Evolutionary conservation across 2,797 vertebrate species (phyloP).

Genomic region (Sternotherus odoratus): DNA sequence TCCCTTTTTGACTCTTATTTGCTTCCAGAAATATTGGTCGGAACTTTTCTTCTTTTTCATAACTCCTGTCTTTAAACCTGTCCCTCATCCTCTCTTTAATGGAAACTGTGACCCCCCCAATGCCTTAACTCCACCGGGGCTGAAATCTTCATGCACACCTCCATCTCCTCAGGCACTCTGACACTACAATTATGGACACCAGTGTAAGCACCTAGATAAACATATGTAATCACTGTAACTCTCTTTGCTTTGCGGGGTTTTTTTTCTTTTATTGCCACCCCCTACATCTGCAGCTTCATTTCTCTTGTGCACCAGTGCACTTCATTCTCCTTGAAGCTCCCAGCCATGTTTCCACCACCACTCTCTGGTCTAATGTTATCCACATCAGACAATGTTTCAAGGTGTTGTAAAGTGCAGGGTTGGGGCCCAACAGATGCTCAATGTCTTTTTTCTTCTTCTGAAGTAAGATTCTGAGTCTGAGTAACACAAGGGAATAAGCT

Average conservation of each 20-base stretch:
- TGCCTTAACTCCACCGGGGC: not conserved
- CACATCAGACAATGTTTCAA: not conserved
- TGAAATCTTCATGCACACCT: not conserved
- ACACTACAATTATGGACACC: not conserved
- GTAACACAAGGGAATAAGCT: conserved; percentile 33
- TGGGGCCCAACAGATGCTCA: not conserved
- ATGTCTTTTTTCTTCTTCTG: not conserved
- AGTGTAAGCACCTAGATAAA: not conserved
- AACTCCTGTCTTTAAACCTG: not conserved
- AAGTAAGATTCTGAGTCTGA: conserved; percentile 7
- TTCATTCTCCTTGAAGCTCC: not conserved
- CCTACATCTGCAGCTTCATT: not conserved
- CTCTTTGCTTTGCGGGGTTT: not conserved
- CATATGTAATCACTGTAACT: not conserved
- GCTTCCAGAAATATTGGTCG: not conserved
- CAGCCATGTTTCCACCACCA: not conserved
- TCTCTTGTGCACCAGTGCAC: not conserved
- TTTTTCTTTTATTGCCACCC: not conserved
- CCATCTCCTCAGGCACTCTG: not conserved
- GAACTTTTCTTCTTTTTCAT: not conserved
- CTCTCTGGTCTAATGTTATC: not conserved
- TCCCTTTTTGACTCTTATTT: not conserved
- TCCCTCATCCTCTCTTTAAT: not conserved
- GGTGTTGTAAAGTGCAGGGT: conserved; percentile 48
- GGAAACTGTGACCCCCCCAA: not conserved